Evolutionary conservation across 2,888 invertebrate species (phyloP).

Genomic region (Gasteruption jaculator): DNA sequence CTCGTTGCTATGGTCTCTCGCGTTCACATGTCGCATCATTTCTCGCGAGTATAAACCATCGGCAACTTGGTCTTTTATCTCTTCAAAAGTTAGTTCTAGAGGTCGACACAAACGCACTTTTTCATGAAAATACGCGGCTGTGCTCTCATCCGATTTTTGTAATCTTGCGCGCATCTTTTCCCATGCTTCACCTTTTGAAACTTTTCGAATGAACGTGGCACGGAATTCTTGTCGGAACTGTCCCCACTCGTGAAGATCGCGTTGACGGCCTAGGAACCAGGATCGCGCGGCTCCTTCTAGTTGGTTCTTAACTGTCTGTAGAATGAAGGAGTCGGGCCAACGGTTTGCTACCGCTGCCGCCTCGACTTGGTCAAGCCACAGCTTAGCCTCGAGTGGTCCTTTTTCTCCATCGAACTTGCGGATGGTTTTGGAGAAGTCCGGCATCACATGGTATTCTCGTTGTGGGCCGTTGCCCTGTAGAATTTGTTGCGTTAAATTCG

Average conservation of each 20-base stretch:
- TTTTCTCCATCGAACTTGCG: conserved; percentile 16
- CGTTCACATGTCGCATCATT: conserved; percentile 16
- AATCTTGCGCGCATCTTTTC: conserved; percentile 16
- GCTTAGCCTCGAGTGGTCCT: conserved; percentile 16
- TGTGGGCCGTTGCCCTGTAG: neutral
- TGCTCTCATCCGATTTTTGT: conserved; percentile 13
- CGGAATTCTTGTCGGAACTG: conserved; percentile 15
- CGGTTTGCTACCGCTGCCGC: conserved; percentile 15
- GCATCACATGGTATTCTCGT: conserved; percentile 20
- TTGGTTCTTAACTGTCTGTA: conserved; percentile 17
- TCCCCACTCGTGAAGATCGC: conserved; percentile 15
- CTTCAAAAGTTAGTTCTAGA: conserved; percentile 16
- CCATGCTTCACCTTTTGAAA: conserved; percentile 18
- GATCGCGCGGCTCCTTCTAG: conserved; percentile 16
- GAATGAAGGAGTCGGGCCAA: conserved; percentile 18
- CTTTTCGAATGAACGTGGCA: conserved; percentile 13
- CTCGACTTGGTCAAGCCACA: conserved; percentile 21
- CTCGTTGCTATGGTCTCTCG: conserved; percentile 9
- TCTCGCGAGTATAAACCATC: conserved; percentile 14
- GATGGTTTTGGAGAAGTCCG: conserved; percentile 21
- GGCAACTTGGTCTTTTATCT: conserved; percentile 17
- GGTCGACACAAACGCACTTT: conserved; percentile 21
- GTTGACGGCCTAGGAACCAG: conserved; percentile 14
- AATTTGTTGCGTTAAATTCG: conserved; percentile 1
- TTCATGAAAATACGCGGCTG: conserved; percentile 20